Evolutionary conservation across 1,140 invertebrate species (phyloP).

Genomic region (Holotrichia oblita): DNA sequence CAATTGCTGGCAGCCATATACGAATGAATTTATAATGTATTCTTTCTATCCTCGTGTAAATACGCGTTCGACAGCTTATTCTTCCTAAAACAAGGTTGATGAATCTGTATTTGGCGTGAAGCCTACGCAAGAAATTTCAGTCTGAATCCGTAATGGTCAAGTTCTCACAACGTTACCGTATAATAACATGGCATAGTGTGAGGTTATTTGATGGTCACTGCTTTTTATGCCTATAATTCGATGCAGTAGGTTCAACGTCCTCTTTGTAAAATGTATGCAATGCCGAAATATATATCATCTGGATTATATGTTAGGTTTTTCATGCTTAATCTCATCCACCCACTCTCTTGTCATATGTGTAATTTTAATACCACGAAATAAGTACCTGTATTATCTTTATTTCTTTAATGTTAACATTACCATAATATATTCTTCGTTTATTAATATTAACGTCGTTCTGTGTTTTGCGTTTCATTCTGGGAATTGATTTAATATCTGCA

Average conservation of each 20-base stretch:
- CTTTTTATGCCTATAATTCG: background rate
- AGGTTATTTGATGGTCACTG: slow-evolving; percentile 4
- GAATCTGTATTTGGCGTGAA: slow-evolving; percentile 8
- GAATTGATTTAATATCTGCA: too few species aligned
- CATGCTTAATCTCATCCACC: background rate
- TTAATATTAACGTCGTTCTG: background rate
- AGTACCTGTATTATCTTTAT: background rate
- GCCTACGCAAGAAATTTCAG: slow-evolving; percentile 1
- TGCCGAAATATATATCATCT: slow-evolving; percentile 7
- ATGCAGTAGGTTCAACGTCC: background rate
- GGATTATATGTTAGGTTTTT: background rate
- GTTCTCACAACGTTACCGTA: slow-evolving; percentile 2
- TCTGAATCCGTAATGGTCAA: background rate
- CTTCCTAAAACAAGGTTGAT: slow-evolving; percentile 7
- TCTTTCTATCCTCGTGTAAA: background rate
- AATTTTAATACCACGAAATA: background rate
- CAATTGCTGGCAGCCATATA: background rate
- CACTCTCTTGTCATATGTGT: background rate
- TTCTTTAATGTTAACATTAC: background rate
- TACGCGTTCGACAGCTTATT: background rate
- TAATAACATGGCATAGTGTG: background rate
- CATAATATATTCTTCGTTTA: background rate
- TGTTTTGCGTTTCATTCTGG: too few species aligned
- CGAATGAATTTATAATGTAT: background rate
- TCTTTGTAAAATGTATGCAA: background rate